These are phyloP conservation scores for Cricetomys ansorgei DNA, from an alignment of 2,113 vertebrate species.

Conservation along the genomic window DNA sequence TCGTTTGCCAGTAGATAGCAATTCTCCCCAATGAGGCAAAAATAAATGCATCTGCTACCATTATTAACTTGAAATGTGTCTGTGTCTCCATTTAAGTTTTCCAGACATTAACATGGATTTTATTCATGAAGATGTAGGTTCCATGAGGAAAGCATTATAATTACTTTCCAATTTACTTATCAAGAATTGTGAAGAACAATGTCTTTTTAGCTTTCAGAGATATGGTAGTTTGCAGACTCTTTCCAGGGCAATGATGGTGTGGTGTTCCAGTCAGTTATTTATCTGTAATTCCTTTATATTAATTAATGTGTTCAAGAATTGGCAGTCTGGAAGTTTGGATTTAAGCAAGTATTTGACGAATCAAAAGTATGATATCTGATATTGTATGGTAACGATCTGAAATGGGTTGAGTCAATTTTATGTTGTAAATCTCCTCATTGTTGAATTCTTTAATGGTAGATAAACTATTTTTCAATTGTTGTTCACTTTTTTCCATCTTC, in stretches of 20 bases:
- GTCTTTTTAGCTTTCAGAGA: neutral
- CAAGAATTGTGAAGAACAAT: neutral
- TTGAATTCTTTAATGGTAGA: neutral
- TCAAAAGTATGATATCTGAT: neutral
- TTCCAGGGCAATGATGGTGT: neutral
- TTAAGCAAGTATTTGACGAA: neutral
- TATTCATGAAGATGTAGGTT: neutral
- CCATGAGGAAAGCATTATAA: neutral
- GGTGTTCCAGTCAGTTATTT: neutral
- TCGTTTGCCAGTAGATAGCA: neutral
- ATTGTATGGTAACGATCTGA: neutral
- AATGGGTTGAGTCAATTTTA: neutral
- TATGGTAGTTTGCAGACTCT: no score
- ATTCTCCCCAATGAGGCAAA: neutral
- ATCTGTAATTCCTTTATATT: neutral
- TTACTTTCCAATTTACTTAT: neutral
- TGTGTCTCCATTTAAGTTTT: neutral
- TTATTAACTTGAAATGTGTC: neutral
- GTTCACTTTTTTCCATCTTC: neutral
- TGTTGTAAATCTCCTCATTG: neutral
- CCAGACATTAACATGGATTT: neutral
- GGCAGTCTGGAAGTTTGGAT: neutral
- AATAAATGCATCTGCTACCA: no score
- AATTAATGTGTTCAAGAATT: neutral
- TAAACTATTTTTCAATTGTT: neutral